Evolutionary conservation across 1,140 invertebrate species (phyloP).

Genomic region (Drosophila bipectinata): DNA sequence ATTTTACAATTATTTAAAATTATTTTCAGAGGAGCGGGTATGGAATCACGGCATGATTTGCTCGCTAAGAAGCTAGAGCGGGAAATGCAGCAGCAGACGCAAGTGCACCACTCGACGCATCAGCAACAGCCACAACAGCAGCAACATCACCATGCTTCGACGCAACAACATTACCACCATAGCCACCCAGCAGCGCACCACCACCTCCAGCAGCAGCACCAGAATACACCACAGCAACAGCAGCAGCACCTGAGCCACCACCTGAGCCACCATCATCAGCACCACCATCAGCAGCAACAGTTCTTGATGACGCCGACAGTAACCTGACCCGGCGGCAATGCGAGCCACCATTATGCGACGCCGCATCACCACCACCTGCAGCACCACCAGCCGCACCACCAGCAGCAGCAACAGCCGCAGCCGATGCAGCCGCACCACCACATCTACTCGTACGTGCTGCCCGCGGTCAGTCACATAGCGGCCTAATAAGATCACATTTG

Average conservation of each 20-base stretch:
- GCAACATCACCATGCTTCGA: constrained; percentile 69
- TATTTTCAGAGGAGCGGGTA: constrained; percentile 83
- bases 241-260: constrained; percentile 64
- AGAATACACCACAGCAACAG: constrained; percentile 46
- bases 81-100: constrained; percentile 76
- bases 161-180: constrained; percentile 68
- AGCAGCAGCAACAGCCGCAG: constrained; percentile 51
- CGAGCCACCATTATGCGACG: constrained; percentile 50
- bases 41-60: constrained; percentile 84
- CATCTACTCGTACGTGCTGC: constrained; percentile 80
- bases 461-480: constrained; percentile 74
- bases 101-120: constrained; percentile 68
- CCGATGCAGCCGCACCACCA: constrained; percentile 57
- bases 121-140: constrained; percentile 67
- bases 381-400: constrained; percentile 46
- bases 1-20: constrained; percentile 17
- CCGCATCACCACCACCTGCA: constrained; percentile 13
- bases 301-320: constrained; percentile 83
- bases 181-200: constrained; percentile 60
- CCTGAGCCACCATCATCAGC: constrained; percentile 67
- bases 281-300: constrained; percentile 78
- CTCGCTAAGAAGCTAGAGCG: constrained; percentile 83
- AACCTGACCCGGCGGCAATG: constrained; percentile 79
- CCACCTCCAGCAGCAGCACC: constrained; percentile 47
- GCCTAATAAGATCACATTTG: constrained; percentile 63